Evolutionary conservation across 2,888 invertebrate species (phyloP).

Genomic region (Dryadula phaetusa): DNA sequence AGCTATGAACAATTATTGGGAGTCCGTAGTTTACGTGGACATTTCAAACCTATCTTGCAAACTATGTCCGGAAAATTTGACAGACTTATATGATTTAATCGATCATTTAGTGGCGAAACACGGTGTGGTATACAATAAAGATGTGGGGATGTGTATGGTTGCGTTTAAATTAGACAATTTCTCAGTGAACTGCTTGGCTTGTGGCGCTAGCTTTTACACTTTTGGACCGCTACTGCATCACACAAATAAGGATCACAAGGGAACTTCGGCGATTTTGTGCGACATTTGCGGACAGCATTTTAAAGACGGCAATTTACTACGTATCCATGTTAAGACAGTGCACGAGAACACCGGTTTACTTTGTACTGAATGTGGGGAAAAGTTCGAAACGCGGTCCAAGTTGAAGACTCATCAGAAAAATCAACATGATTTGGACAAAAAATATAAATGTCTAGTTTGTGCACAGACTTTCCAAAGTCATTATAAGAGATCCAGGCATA

Average conservation of each 20-base stretch:
- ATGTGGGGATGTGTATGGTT: conserved; percentile 72
- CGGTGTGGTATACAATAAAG: conserved; percentile 66
- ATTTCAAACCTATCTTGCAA: conserved; percentile 67
- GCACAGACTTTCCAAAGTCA: conserved; percentile 69
- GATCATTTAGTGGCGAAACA: conserved; percentile 70
- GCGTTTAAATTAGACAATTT: conserved; percentile 73
- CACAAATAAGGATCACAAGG: conserved; percentile 77
- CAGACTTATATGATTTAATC: conserved; percentile 68
- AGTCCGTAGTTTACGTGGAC: conserved; percentile 72
- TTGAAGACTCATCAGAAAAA: conserved; percentile 77
- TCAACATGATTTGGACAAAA: conserved; percentile 74
- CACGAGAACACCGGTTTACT: conserved; percentile 69
- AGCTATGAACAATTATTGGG: conserved; percentile 77
- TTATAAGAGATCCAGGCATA: conserved; percentile 71
- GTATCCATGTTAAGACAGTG: conserved; percentile 66
- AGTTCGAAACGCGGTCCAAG: conserved; percentile 78
- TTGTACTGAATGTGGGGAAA: conserved; percentile 75
- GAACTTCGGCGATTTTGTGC: conserved; percentile 70
- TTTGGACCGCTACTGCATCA: conserved; percentile 74
- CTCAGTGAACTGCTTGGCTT: conserved; percentile 66
- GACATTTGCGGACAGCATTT: conserved; percentile 77
- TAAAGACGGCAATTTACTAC: conserved; percentile 65
- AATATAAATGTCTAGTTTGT: conserved; percentile 79
- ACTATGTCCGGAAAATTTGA: conserved; percentile 61
- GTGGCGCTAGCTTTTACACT: conserved; percentile 69